A percentile compares a stretch with the other conserved stretches of the same genome.
phyloP scores from a whole-genome alignment of 2,797 vertebrate genomes.

The Anabas testudineus region DNA sequence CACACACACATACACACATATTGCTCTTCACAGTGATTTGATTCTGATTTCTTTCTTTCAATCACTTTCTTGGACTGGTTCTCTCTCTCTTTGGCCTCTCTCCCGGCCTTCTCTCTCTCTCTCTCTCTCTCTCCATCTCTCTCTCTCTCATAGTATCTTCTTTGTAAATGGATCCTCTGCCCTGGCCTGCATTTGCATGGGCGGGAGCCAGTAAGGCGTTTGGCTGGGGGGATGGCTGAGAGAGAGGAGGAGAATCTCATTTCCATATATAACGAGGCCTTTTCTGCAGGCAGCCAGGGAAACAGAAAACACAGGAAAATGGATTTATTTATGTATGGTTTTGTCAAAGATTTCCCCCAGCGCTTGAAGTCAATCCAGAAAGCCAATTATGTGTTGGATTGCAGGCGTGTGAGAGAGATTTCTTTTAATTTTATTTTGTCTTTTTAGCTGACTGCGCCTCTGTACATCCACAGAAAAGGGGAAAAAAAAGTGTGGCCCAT shows the following conservation, averaged over 20 bases:
- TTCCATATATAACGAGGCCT: slow-evolving; percentile 79
- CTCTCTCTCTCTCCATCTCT: background rate
- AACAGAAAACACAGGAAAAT: slow-evolving; percentile 66
- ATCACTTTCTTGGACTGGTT: slow-evolving; percentile 29
- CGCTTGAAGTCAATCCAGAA: slow-evolving; percentile 75
- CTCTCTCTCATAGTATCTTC: slow-evolving; percentile 61
- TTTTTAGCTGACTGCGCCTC: slow-evolving; percentile 38
- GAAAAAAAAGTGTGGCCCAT: slow-evolving; percentile 14
- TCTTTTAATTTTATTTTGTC: slow-evolving; percentile 56
- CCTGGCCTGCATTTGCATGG: slow-evolving; percentile 76
- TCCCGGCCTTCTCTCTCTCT: slow-evolving; percentile 24
- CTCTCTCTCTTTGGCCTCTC: slow-evolving; percentile 18
- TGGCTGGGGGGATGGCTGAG: slow-evolving; percentile 61
- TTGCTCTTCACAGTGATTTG: slow-evolving; percentile 37
- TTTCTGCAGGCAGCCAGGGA: slow-evolving; percentile 62
- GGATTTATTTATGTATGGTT: slow-evolving; percentile 77
- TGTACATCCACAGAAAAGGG: slow-evolving; percentile 5
- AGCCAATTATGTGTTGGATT: slow-evolving; percentile 63
- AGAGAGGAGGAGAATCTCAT: slow-evolving; percentile 75
- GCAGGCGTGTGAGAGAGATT: slow-evolving; percentile 47
- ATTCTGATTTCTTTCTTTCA: slow-evolving; percentile 50
- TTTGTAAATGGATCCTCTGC: slow-evolving; percentile 72
- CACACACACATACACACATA: slow-evolving; percentile 15
- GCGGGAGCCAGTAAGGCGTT: slow-evolving; percentile 71
- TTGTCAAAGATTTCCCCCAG: slow-evolving; percentile 70